Conservation (phyloP, 2,797 vertebrate species). For the Margarornis squamiger region DNA sequence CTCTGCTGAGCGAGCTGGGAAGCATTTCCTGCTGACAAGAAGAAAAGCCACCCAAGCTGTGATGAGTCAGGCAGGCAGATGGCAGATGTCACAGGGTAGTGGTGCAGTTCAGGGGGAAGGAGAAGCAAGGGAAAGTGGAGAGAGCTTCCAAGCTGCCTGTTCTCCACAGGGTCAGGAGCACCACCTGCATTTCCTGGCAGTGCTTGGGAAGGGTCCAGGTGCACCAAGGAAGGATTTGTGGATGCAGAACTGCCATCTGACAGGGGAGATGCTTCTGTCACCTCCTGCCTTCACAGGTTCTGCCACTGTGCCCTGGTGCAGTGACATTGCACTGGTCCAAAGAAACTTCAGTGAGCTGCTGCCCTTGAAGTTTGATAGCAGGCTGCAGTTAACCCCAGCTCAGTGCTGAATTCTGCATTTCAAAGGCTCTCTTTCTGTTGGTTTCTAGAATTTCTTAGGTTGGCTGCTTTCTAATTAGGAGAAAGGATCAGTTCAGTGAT, state of each 20-base stretch:
- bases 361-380: background rate
- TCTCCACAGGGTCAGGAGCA: background rate
- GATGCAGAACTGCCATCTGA: background rate
- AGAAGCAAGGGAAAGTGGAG: background rate
- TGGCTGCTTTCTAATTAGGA: background rate
- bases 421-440: background rate
- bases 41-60: slow-evolving; percentile 45
- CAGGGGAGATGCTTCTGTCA: background rate
- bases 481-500: background rate
- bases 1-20: background rate
- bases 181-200: background rate
- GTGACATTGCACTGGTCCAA: background rate
- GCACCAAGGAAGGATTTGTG: background rate
- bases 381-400: background rate
- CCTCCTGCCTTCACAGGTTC: background rate
- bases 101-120: background rate
- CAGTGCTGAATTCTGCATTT: background rate
- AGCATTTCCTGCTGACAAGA: slow-evolving; percentile 10
- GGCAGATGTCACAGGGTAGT: background rate
- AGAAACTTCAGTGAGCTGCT: background rate
- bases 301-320: background rate
- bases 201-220: background rate
- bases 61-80: slow-evolving; percentile 39
- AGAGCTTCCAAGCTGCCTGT: background rate
- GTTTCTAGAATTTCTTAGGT: background rate